Conservation (phyloP, 2,797 vertebrate species). For the Graptemys geographica region DNA sequence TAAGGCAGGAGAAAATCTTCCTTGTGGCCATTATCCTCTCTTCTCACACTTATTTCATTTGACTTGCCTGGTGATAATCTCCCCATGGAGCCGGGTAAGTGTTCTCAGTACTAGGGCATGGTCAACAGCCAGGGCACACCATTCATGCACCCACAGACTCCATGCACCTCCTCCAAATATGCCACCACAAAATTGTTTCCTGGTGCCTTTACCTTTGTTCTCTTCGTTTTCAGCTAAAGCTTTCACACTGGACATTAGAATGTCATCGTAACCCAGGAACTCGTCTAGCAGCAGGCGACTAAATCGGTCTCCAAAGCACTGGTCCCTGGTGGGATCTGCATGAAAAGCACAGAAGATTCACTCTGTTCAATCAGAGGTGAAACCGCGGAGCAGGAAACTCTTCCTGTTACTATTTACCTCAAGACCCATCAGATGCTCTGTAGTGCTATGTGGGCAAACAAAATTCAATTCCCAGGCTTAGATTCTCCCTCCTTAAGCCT, state of each 20-base stretch:
- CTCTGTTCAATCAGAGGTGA: neutral
- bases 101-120: neutral
- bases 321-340: constrained; percentile 88
- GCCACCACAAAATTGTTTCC: rapidly evolving
- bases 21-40: neutral
- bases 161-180: neutral
- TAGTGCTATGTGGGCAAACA: neutral
- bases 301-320: constrained; percentile 97
- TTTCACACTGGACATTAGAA: constrained; percentile 98
- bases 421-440: neutral
- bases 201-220: constrained; percentile 89
- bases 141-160: neutral
- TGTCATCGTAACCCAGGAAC: constrained; percentile 97
- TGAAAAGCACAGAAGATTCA: neutral
- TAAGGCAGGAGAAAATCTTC: neutral
- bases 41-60: neutral
- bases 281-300: constrained; percentile 96
- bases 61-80: neutral
- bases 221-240: constrained; percentile 96
- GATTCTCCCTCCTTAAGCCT: neutral
- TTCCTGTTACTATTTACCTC: neutral
- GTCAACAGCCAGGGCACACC: constrained; percentile 26
- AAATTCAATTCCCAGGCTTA: neutral
- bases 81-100: neutral
- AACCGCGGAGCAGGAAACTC: neutral